A percentile compares a stretch with the other conserved stretches of the same genome.
Evolutionary conservation across 2,888 invertebrate genomes (phyloP).

Genomic region (Synergus itoensis): DNA sequence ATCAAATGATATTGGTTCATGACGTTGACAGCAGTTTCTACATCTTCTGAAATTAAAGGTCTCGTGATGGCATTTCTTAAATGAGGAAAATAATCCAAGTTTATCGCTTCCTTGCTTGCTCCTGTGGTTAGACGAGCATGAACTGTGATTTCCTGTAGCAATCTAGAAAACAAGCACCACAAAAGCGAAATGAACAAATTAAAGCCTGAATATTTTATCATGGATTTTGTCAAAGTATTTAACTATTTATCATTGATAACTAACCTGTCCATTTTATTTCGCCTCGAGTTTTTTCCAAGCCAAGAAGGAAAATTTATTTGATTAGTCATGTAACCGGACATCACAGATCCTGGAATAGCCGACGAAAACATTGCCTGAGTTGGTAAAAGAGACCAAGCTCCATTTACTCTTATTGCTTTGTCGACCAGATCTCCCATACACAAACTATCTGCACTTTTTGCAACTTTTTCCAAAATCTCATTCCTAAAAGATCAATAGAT

Average conservation of each 20-base stretch:
- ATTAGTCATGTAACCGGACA: constrained; percentile 88
- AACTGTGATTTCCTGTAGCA: constrained; percentile 72
- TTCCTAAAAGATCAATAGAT: constrained; percentile 69
- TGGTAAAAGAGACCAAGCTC: constrained; percentile 94
- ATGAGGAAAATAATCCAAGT: constrained; percentile 92
- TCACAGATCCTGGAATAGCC: constrained; percentile 91
- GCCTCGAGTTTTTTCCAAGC: constrained; percentile 96
- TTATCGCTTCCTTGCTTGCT: constrained; percentile 87
- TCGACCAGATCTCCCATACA: constrained; percentile 93
- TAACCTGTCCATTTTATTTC: constrained; percentile 89
- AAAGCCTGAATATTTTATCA: background rate
- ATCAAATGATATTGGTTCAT: constrained; percentile 92
- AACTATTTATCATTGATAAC: constrained; percentile 43
- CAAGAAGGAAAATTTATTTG: constrained; percentile 96
- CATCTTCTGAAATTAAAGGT: constrained; percentile 89
- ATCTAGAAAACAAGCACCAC: constrained; percentile 54
- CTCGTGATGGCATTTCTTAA: constrained; percentile 87
- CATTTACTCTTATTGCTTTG: constrained; percentile 86
- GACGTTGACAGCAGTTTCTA: constrained; percentile 84
- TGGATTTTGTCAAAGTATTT: too few species aligned
- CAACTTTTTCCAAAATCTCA: constrained; percentile 84
- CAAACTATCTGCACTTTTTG: constrained; percentile 91
- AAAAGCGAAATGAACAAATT: background rate
- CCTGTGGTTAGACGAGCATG: constrained; percentile 71
- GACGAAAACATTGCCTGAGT: constrained; percentile 93